Conservation (phyloP, 1,140 invertebrate genomes). For the Leptinotarsa defecta region DNA sequence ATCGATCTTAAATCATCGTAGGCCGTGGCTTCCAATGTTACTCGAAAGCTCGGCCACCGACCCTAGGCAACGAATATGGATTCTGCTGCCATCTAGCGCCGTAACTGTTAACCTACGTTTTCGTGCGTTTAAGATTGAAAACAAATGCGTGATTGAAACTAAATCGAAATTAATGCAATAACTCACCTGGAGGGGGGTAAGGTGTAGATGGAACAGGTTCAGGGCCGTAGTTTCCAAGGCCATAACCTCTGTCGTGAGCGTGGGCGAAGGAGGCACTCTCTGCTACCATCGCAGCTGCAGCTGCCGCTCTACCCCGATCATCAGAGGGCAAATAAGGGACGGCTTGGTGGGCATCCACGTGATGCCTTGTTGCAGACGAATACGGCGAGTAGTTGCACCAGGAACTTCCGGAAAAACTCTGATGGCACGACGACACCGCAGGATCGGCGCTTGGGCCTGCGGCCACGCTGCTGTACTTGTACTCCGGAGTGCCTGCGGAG, state of each 20-base stretch:
- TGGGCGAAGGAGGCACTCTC: conserved; percentile 64
- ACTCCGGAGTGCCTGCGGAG: conserved; percentile 62
- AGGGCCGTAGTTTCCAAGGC: conserved; percentile 74
- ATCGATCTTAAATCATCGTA: neutral
- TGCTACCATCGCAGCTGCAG: conserved; percentile 64
- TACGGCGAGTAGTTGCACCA: conserved; percentile 78
- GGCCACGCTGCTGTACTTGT: conserved; percentile 64
- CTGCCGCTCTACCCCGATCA: conserved; percentile 65
- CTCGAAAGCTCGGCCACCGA: conserved; percentile 20
- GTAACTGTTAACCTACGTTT: neutral
- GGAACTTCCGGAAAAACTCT: conserved; percentile 69
- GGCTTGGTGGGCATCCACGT: conserved; percentile 64
- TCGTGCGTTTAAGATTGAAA: neutral
- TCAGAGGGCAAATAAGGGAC: conserved; percentile 71
- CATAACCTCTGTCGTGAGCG: conserved; percentile 72
- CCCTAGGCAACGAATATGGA: conserved; percentile 7
- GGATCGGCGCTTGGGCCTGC: conserved; percentile 62
- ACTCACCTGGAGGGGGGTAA: conserved; percentile 75
- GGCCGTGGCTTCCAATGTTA: neutral
- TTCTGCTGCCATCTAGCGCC: conserved; percentile 24
- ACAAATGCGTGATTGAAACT: neutral
- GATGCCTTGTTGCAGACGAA: conserved; percentile 66
- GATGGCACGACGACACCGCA: conserved; percentile 68
- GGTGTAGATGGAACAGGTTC: conserved; percentile 77
- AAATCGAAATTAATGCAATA: conserved; percentile 3